Evolutionary conservation across 2,888 invertebrate species (phyloP).

Genomic region (Protophormia terraenovae): DNA sequence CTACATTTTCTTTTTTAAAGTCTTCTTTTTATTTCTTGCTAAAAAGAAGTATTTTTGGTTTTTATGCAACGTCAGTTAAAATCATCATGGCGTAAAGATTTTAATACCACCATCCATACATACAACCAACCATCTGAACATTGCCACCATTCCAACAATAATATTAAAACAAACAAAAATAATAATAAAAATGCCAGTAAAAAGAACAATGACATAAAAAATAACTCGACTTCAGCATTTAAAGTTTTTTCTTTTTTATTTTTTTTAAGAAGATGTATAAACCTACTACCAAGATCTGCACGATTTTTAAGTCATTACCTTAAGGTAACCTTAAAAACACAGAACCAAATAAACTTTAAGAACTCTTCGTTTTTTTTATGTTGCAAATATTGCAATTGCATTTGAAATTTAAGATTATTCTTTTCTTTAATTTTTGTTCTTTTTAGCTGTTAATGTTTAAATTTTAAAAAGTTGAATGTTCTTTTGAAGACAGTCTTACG

Average conservation of each 20-base stretch:
- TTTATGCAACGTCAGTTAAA: slow-evolving; percentile 65
- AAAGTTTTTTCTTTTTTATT: too few relatives aligned
- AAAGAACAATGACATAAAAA: slow-evolving; percentile 33
- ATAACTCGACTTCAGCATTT: slow-evolving; percentile 39
- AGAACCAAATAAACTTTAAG: slow-evolving; percentile 46
- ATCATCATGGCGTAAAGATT: slow-evolving; percentile 55
- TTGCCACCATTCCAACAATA: slow-evolving; percentile 19
- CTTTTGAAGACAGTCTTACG: slow-evolving; percentile 17
- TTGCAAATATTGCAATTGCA: slow-evolving; percentile 40
- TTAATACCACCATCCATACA: slow-evolving; percentile 28
- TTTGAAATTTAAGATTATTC: background rate
- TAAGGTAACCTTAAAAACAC: slow-evolving; percentile 58
- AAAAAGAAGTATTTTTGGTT: background rate
- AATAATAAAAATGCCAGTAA: slow-evolving; percentile 21
- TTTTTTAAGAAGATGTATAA: too few relatives aligned
- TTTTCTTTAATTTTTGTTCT: background rate
- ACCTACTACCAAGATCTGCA: slow-evolving; percentile 56
- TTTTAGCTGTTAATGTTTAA: slow-evolving; percentile 8
- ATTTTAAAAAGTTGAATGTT: slow-evolving; percentile 24
- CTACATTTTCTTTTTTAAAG: background rate
- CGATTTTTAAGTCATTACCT: slow-evolving; percentile 62
- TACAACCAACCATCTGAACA: slow-evolving; percentile 7
- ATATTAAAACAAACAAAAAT: background rate
- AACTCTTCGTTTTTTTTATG: slow-evolving; percentile 13
- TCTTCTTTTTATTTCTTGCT: background rate